Base-by-base conservation (phyloP, 1,140 invertebrate genomes). In the Ridgeia piscesae region DNA sequence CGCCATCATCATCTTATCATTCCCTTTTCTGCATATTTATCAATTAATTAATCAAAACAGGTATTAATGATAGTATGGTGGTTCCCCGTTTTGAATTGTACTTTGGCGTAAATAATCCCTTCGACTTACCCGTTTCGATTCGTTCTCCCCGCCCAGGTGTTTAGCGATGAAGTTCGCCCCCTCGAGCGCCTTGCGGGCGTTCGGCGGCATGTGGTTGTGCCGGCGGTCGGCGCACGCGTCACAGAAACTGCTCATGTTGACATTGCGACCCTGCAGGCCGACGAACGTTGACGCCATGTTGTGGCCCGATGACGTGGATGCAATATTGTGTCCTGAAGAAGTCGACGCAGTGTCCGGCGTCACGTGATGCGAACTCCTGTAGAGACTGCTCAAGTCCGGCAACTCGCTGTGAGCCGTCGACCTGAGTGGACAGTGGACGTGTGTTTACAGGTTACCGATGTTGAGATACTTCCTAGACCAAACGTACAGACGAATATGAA, bases 341-440 rank as follows among this genome's bases (percentile, higher is more conserved):
- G 91, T 48, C 1, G 88, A 34, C 48, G 33, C 50, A 4, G 50
- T 34, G 48, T 34, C 34, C 17, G 50, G 34, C 6, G 77, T 33
- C 42, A 91, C 89, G 77, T 92, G 89, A 50, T 91, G 91, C 33
- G 89, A n/a, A 27, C 34, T 91, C 89, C 89, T 93, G 92, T 93
- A 93, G 33, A 92, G 88, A 88, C 91, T 93, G 35, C 34, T 92
- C 35, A 91, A 93, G 31, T 88, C 58, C 33, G 92, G 34, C 35
- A 93, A 90, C 35, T 93, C 93, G 48, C 92, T 92, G 21, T 93
- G 93, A 34, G 92, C 93, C 11, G 33, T 34, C 34, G 89, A 90
- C 58, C 58, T 77, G 58, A 14, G 14, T 21, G 27, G 27, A 77
- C n/a, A 27, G 42, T 42, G 42, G 42, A 42, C 42, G 42, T 42